A percentile compares a stretch with the other conserved stretches of the same genome.
phyloP scores from a whole-genome alignment of 2,888 invertebrate genomes.

The Augochlorella aurata region DNA sequence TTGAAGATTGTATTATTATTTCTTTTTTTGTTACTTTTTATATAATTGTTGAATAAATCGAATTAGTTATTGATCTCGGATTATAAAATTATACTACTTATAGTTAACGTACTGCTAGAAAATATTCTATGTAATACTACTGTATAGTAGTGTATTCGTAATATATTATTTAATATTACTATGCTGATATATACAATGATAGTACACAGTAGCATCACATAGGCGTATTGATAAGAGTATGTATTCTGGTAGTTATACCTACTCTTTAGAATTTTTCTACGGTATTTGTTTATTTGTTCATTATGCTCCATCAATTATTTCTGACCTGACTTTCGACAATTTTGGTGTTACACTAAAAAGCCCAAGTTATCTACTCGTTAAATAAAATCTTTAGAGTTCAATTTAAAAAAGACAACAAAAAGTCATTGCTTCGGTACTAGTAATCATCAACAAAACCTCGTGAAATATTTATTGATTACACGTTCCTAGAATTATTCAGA shows the following conservation, averaged over 20 bases:
- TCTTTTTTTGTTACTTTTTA: not conserved
- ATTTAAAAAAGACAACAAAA: not conserved
- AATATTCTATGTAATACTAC: conserved; percentile 34
- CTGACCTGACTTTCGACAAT: conserved; percentile 26
- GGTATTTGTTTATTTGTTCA: conserved; percentile 26
- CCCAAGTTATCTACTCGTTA: not conserved
- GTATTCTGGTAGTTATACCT: conserved; percentile 22
- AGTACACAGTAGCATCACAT: conserved; percentile 46
- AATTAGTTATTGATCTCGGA: conserved; percentile 18
- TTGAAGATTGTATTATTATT: conserved; percentile 25
- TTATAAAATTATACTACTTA: conserved; percentile 37
- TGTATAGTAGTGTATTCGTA: conserved; percentile 21
- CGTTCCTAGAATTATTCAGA: conserved; percentile 20
- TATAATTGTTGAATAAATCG: conserved; percentile 5
- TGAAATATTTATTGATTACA: conserved; percentile 1
- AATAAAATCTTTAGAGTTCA: conserved; percentile 10
- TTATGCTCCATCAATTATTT: conserved; percentile 35
- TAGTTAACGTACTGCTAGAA: conserved; percentile 21
- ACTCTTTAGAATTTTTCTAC: conserved; percentile 35
- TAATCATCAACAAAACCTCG: conserved; percentile 25
- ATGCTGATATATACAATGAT: conserved; percentile 42
- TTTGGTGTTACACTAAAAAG: conserved; percentile 21
- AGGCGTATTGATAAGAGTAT: conserved; percentile 13
- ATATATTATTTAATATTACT: conserved; percentile 26
- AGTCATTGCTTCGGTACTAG: conserved; percentile 1